These are phyloP conservation scores for Phthorimaea operculella DNA, from an alignment of 1,140 invertebrate species.

Conservation along the genomic window DNA sequence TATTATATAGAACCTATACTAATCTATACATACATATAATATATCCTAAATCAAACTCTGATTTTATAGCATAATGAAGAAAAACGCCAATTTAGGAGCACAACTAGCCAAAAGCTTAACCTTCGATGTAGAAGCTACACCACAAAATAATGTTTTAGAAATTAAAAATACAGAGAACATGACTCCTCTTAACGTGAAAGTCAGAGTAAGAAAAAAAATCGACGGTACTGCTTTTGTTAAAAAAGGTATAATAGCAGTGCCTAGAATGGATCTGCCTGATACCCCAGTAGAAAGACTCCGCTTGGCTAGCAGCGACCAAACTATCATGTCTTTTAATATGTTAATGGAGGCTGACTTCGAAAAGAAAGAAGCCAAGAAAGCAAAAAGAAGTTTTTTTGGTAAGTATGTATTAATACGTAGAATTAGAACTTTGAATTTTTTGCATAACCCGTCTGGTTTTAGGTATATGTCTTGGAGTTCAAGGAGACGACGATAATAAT, in stretches of 20 bases:
- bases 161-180: slow-evolving; percentile 14
- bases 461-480: background rate
- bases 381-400: slow-evolving; percentile 34
- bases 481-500: background rate
- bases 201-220: slow-evolving; percentile 42
- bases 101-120: slow-evolving; percentile 32
- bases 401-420: slow-evolving; percentile 10
- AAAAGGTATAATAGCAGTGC: slow-evolving; percentile 27
- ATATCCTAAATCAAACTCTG: too few relatives aligned
- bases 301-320: slow-evolving; percentile 44
- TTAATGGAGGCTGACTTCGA: slow-evolving; percentile 29
- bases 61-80: slow-evolving; percentile 20
- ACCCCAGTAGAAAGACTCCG: slow-evolving; percentile 27
- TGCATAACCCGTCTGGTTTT: background rate
- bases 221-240: slow-evolving; percentile 9
- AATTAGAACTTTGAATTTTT: too few relatives aligned
- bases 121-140: slow-evolving; percentile 39
- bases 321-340: slow-evolving; percentile 50
- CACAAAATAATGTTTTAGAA: slow-evolving; percentile 19
- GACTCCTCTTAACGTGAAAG: slow-evolving; percentile 43
- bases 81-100: slow-evolving; percentile 15
- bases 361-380: slow-evolving; percentile 12
- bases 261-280: slow-evolving; percentile 20
- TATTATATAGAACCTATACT: too few relatives aligned
- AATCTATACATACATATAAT: too few relatives aligned